phyloP scores from a whole-genome alignment of 2,888 invertebrate genomes.

The Ypsolopha scabrella region DNA sequence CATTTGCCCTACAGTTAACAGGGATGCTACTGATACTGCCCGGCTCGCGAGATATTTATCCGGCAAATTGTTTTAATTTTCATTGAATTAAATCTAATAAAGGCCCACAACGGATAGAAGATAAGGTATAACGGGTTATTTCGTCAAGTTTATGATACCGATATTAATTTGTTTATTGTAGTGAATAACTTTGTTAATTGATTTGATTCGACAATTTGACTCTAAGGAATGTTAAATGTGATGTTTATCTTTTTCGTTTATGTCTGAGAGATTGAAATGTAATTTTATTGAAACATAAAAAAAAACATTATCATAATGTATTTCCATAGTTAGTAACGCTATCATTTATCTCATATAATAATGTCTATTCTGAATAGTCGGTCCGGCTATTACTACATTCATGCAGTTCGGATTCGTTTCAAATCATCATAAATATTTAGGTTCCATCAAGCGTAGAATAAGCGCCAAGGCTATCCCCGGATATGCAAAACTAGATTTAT shows the following conservation, averaged over 20 bases:
- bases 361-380: no score
- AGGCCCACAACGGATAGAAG: slow-evolving; percentile 56
- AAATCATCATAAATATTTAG: slow-evolving; percentile 27
- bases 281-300: no score
- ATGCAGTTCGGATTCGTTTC: slow-evolving; percentile 15
- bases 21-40: slow-evolving; percentile 64
- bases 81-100: slow-evolving; percentile 68
- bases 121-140: slow-evolving; percentile 54
- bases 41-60: slow-evolving; percentile 66
- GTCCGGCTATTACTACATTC: no score
- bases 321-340: no score
- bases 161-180: slow-evolving; percentile 29
- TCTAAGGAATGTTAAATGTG: no score
- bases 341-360: no score
- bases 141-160: slow-evolving; percentile 44
- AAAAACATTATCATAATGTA: no score
- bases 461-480: slow-evolving; percentile 8
- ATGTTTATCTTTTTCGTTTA: no score
- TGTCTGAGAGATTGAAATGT: no score
- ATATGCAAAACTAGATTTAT: slow-evolving; percentile 29
- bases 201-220: no score
- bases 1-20: slow-evolving; percentile 64
- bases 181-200: neutral
- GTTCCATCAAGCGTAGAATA: slow-evolving; percentile 10
- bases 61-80: slow-evolving; percentile 72